Evolutionary conservation across 64 coral and sea anemone genomes (phyloP).

Genomic region (Catalaphyllia jardinei): DNA sequence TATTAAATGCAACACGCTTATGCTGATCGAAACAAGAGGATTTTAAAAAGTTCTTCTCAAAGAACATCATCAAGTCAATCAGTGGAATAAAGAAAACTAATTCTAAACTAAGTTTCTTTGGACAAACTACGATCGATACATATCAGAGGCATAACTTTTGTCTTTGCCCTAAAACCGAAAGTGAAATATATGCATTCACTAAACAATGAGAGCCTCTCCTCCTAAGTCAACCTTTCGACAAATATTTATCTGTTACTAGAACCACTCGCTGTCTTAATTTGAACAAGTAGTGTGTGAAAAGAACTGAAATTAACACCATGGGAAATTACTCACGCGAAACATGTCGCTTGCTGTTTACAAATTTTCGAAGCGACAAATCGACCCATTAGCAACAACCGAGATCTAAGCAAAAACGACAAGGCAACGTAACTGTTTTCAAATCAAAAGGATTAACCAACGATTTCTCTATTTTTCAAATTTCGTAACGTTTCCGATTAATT

Average conservation of each 20-base stretch:
- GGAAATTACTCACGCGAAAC: constrained; percentile 7
- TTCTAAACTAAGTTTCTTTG: too few relatives aligned
- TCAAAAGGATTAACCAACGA: too few relatives aligned
- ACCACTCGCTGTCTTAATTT: neutral
- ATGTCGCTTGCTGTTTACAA: neutral
- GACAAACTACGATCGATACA: too few relatives aligned
- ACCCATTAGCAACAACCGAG: neutral
- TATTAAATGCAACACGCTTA: too few relatives aligned
- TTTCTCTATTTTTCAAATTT: neutral
- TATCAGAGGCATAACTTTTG: too few relatives aligned
- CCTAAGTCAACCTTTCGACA: neutral
- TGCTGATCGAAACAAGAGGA: too few relatives aligned
- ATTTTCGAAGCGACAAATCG: neutral
- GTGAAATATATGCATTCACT: neutral
- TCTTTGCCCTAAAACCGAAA: neutral
- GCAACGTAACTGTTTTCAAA: too few relatives aligned
- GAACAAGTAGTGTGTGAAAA: neutral
- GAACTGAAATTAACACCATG: constrained; percentile 27
- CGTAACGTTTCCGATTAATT: neutral
- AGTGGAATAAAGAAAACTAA: too few relatives aligned
- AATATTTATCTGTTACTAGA: neutral
- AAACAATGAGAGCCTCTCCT: neutral
- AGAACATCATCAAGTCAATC: too few relatives aligned
- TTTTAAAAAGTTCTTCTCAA: too few relatives aligned
- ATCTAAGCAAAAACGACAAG: neutral